Conservation (phyloP, 2,113 vertebrate genomes). For the Chloropsis cyanopogon region DNA sequence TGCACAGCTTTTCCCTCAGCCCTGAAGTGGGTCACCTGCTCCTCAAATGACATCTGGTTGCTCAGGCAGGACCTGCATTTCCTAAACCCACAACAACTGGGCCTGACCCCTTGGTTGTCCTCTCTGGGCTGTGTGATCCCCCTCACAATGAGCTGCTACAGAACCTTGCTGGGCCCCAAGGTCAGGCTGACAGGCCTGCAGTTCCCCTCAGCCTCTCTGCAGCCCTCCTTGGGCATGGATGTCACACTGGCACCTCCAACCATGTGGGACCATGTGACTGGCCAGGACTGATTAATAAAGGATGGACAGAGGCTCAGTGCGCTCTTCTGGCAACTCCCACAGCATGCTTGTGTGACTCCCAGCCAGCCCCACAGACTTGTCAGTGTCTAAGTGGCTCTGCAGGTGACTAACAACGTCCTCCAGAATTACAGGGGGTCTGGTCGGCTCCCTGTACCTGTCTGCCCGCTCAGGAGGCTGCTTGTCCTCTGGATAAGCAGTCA, state of each 20-base stretch:
- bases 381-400: background rate
- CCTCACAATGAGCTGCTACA: rapidly evolving
- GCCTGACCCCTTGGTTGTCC: background rate
- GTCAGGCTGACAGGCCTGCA: background rate
- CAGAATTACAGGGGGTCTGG: rapidly evolving
- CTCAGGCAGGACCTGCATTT: background rate
- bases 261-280: rapidly evolving
- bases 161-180: rapidly evolving
- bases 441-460: background rate
- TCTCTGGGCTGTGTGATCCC: background rate
- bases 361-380: background rate
- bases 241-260: too few species aligned
- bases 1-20: background rate
- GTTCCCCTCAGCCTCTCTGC: rapidly evolving
- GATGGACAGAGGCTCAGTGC: rapidly evolving
- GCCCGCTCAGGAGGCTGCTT: background rate
- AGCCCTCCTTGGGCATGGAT: rapidly evolving
- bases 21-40: rapidly evolving
- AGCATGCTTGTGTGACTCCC: rapidly evolving
- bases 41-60: background rate
- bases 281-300: background rate
- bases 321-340: rapidly evolving
- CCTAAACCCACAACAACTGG: background rate
- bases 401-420: background rate
- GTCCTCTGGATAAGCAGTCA: background rate